These are phyloP conservation scores for Drosophila suboccidentalis DNA, from an alignment of 2,888 invertebrate species.

Conservation along the genomic window DNA sequence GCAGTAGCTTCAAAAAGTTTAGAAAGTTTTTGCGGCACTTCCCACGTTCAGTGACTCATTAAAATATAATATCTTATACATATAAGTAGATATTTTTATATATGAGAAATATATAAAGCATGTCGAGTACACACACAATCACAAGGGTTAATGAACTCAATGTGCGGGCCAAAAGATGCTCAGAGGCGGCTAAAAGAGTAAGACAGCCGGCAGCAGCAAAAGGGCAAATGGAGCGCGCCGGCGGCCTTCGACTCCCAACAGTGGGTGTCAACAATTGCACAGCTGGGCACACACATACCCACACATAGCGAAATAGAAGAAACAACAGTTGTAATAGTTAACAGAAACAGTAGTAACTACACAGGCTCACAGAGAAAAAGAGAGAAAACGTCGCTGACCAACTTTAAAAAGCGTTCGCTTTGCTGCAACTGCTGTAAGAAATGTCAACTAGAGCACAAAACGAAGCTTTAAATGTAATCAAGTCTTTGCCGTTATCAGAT, in stretches of 20 bases:
- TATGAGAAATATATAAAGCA: constrained; percentile 16
- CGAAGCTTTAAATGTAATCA: constrained; percentile 57
- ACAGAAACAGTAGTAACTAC: constrained; percentile 46
- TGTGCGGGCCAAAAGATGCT: constrained; percentile 45
- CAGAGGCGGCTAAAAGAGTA: constrained; percentile 34
- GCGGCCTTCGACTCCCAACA: constrained; percentile 61
- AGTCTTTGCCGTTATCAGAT: constrained; percentile 29
- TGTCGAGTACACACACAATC: constrained; percentile 43
- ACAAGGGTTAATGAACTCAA: constrained; percentile 72
- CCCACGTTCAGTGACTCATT: constrained; percentile 31
- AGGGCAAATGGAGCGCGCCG: constrained; percentile 66
- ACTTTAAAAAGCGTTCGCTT: constrained; percentile 49
- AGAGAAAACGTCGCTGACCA: constrained; percentile 36
- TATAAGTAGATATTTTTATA: constrained; percentile 16
- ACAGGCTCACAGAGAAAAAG: constrained; percentile 15
- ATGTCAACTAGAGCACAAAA: constrained; percentile 53
- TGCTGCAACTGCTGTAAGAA: constrained; percentile 41
- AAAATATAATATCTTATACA: constrained; percentile 39
- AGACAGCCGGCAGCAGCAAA: constrained; percentile 32
- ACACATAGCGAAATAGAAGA: constrained; percentile 41
- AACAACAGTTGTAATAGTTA: constrained; percentile 56
- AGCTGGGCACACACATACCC: constrained; percentile 63
- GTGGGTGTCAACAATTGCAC: constrained; percentile 78
- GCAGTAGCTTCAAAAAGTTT: constrained; percentile 50
- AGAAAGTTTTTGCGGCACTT: constrained; percentile 43